Conservation (phyloP, 2,797 vertebrate species). For the Hapalemur alaotrensis region DNA sequence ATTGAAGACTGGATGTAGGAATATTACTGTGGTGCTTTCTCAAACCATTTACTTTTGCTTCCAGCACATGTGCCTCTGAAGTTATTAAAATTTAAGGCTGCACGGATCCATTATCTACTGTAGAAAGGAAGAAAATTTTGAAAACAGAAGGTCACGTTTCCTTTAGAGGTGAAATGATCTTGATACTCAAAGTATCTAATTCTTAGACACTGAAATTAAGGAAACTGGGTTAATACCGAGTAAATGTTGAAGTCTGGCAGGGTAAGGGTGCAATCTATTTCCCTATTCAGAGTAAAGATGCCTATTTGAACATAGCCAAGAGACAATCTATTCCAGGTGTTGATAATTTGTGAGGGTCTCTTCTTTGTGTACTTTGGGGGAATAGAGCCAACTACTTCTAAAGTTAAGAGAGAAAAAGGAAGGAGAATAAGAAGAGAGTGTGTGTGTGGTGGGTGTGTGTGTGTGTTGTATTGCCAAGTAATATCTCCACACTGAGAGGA, state of each 20-base stretch:
- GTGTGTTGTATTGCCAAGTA: neutral
- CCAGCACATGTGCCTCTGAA: neutral
- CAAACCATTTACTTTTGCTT: neutral
- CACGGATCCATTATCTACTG: neutral
- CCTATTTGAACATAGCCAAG: constrained; percentile 42
- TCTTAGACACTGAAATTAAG: constrained; percentile 52
- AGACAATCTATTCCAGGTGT: constrained; percentile 62
- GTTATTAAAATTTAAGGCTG: neutral
- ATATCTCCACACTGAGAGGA: neutral
- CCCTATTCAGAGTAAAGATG: neutral
- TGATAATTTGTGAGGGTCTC: constrained; percentile 38
- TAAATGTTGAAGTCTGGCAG: constrained; percentile 34
- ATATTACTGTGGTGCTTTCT: neutral
- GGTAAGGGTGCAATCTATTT: constrained; percentile 7
- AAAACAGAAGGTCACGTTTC: constrained; percentile 18
- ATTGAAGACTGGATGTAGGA: neutral
- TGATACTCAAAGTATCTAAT: constrained; percentile 5
- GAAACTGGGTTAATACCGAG: constrained; percentile 23
- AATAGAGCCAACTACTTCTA: constrained; percentile 27
- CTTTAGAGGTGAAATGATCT: neutral
- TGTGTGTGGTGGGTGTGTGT: too few relatives aligned
- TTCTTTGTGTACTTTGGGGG: constrained; percentile 35
- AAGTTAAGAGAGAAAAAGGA: constrained; percentile 23
- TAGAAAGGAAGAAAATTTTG: neutral
- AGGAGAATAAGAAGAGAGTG: neutral